Evolutionary conservation across 2,888 invertebrate species (phyloP).

Genomic region (Theretra japonica): DNA sequence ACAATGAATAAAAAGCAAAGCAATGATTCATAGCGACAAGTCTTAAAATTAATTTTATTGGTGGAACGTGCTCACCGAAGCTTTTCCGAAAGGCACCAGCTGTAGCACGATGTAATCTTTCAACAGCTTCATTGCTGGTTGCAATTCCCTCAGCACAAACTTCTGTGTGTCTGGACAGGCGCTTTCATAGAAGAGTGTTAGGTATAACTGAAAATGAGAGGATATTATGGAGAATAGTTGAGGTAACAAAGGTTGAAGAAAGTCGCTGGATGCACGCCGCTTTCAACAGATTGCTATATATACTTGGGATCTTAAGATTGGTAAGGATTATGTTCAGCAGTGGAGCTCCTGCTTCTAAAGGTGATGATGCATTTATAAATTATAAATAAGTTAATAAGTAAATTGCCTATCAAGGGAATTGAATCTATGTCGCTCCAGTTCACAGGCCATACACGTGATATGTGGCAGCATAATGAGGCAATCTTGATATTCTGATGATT

Average conservation of each 20-base stretch:
- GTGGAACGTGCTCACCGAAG: conserved; percentile 73
- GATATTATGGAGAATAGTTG: neutral
- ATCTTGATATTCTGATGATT: too few relatives aligned
- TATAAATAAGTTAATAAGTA: too few relatives aligned
- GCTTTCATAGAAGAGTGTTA: conserved; percentile 87
- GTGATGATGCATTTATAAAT: too few relatives aligned
- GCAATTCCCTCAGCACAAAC: conserved; percentile 83
- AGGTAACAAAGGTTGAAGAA: neutral
- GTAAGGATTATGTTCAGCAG: too few relatives aligned
- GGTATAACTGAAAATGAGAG: conserved; percentile 55
- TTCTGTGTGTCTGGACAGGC: conserved; percentile 85
- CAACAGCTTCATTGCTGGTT: conserved; percentile 77
- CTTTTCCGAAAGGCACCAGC: conserved; percentile 87
- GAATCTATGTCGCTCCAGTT: too few relatives aligned
- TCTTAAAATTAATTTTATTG: neutral
- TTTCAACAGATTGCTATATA: too few relatives aligned
- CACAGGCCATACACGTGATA: too few relatives aligned
- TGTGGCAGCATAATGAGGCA: too few relatives aligned
- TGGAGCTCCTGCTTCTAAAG: too few relatives aligned
- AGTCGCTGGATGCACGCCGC: neutral
- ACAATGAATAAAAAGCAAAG: neutral
- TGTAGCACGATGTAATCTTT: conserved; percentile 77
- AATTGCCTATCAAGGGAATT: too few relatives aligned
- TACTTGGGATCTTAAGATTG: too few relatives aligned
- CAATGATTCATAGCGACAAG: neutral